Percentiles rank a stretch among this genome's conserved stretches.
These are phyloP conservation scores for Stenodera caucasica DNA, from an alignment of 2,888 invertebrate genomes.

Conservation along the genomic window DNA sequence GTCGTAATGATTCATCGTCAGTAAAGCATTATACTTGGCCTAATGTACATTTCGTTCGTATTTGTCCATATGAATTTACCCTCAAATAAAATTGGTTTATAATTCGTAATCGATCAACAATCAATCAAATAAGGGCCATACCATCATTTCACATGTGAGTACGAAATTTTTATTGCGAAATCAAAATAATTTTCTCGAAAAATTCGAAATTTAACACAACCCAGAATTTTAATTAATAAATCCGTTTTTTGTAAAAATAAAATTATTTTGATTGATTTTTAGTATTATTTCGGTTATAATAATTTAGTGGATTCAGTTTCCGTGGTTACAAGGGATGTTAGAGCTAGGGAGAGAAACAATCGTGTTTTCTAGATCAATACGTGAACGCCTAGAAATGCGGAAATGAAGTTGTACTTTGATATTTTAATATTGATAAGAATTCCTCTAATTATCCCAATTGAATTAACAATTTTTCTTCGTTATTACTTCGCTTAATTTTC, in stretches of 20 bases:
- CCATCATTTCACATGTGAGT: slow-evolving; percentile 1
- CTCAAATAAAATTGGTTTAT: slow-evolving; percentile 10
- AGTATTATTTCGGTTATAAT: neutral
- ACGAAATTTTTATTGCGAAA: slow-evolving; percentile 10
- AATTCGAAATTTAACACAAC: too few relatives aligned
- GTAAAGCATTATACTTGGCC: slow-evolving; percentile 23
- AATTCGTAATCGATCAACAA: slow-evolving; percentile 10
- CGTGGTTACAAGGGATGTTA: slow-evolving; percentile 22
- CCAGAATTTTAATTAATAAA: too few relatives aligned
- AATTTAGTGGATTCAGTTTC: slow-evolving; percentile 14
- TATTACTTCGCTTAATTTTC: neutral
- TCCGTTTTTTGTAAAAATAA: too few relatives aligned
- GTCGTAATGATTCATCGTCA: slow-evolving; percentile 14
- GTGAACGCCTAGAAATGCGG: slow-evolving; percentile 10
- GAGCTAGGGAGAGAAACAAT: slow-evolving; percentile 18
- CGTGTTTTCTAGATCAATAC: slow-evolving; percentile 23
- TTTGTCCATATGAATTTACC: slow-evolving; percentile 9
- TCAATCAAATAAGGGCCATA: neutral
- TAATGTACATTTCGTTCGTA: slow-evolving; percentile 23
- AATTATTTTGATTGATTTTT: neutral
- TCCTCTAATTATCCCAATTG: neutral
- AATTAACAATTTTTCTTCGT: neutral
- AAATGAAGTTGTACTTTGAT: slow-evolving; percentile 8
- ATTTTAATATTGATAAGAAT: slow-evolving; percentile 5
- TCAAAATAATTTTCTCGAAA: neutral